Evolutionary conservation across 2,113 vertebrate genomes (phyloP).

Genomic region (Cebus imitator): DNA sequence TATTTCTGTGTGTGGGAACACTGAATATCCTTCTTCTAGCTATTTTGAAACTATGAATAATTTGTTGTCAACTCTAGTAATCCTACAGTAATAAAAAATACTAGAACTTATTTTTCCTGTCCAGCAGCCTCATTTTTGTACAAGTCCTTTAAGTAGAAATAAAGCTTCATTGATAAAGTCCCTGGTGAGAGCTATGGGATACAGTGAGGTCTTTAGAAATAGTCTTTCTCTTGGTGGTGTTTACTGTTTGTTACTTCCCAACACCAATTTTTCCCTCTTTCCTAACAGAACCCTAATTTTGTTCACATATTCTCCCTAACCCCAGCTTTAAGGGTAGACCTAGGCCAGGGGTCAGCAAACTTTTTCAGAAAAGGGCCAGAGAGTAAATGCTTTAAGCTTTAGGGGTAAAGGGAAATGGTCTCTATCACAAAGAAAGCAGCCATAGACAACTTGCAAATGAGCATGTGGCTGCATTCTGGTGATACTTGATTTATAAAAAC

Average conservation of each 20-base stretch:
- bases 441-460: neutral
- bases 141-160: neutral
- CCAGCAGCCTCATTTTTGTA: neutral
- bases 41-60: no score
- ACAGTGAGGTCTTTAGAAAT: neutral
- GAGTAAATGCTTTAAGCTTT: neutral
- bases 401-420: neutral
- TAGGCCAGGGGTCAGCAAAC: neutral
- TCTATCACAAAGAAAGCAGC: neutral
- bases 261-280: neutral
- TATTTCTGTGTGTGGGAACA: no score
- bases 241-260: neutral
- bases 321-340: neutral
- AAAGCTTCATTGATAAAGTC: neutral
- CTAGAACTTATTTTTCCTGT: no score
- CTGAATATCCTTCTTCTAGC: no score
- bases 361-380: neutral
- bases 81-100: no score
- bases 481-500: neutral
- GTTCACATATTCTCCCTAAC: neutral
- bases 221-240: neutral
- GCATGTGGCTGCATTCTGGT: neutral
- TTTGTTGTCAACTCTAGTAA: no score
- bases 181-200: neutral
- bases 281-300: neutral